Evolutionary conservation across 2,888 invertebrate genomes (phyloP), one percentile per base, ranked within the genome.

Genomic region (Gymnocheta viridis): DNA sequence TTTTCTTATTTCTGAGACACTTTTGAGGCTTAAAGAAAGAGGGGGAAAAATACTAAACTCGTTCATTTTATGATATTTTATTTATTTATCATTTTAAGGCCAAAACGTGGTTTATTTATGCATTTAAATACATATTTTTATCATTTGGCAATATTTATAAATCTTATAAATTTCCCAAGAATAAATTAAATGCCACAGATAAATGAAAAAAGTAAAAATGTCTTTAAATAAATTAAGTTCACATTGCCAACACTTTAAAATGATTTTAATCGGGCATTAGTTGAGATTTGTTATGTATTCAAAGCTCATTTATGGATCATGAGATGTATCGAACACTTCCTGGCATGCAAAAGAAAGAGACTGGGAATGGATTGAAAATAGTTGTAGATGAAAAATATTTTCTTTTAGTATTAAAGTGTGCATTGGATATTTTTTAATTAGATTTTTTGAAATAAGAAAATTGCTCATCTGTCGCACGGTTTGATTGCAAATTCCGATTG

Each of bases 11-110:
- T 62, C 27, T 4, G 22, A 32, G 29, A 27, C 29, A 32, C 12
- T 56, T 29, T 44, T 10, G 24, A 9, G 19, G 4, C 32, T 29
- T 32, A 22, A n/a, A 22, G 12, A 32, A 54, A 22, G 12, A 38
- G 14, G 0, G 17, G 5, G 5, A 7, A 44, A 7, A 17, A 12
- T 22, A 19, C 7, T 14, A 60, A 60, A 14, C 24, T 51, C 19
- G 62, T 62, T 19, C 49, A 44, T 29, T 74, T 74, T 74, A 27
- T 62, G 73, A 29, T 41, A 27, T 14, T 44, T 64, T n/a, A 6
- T 24, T 27, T 14, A 74, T 74, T 51, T 38, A 54, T 24, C 22
- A 24, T 22, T 62, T 51, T 44, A 2, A 24, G 64, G 12, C 32
- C 22, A 10, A 27, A 74, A 35, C 32, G 47, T 60, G 32, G 35